Conservation (phyloP, 1,140 invertebrate genomes). For the Lepidurus packardi region DNA sequence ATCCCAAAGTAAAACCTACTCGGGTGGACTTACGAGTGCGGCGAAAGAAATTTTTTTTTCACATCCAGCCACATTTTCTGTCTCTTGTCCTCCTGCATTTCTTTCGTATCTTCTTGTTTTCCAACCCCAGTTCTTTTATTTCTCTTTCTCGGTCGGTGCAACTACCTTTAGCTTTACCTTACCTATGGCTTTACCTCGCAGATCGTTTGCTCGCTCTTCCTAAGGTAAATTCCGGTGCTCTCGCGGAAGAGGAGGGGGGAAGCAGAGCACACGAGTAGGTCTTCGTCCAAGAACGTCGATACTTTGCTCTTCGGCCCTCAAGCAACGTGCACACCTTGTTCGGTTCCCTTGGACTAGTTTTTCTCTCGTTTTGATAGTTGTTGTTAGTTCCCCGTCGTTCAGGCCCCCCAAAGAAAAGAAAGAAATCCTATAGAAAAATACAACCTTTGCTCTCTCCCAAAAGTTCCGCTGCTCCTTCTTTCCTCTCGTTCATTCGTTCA, state of each 20-base stretch:
- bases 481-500: neutral
- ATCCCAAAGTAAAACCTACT: constrained; percentile 1
- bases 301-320: neutral
- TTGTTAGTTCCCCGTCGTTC: neutral
- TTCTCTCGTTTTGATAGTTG: neutral
- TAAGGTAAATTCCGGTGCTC: constrained; percentile 10
- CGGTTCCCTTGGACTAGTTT: neutral
- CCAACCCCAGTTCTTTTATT: neutral
- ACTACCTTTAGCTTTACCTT: neutral
- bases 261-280: neutral
- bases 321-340: neutral
- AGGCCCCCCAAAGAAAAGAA: neutral
- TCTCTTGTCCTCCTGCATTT: neutral
- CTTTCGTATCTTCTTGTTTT: constrained; percentile 1
- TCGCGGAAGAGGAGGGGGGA: neutral
- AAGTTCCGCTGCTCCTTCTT: neutral
- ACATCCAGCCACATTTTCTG: neutral
- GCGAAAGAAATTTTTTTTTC: neutral
- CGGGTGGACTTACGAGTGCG: neutral
- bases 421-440: neutral
- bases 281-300: neutral
- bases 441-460: neutral
- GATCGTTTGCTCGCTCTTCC: neutral
- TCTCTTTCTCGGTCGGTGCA: neutral
- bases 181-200: neutral